A percentile compares a stretch with the other conserved stretches of the same genome.
phyloP scores from a whole-genome alignment of 2,113 vertebrate genomes.

The Hiodon alosoides region DNA sequence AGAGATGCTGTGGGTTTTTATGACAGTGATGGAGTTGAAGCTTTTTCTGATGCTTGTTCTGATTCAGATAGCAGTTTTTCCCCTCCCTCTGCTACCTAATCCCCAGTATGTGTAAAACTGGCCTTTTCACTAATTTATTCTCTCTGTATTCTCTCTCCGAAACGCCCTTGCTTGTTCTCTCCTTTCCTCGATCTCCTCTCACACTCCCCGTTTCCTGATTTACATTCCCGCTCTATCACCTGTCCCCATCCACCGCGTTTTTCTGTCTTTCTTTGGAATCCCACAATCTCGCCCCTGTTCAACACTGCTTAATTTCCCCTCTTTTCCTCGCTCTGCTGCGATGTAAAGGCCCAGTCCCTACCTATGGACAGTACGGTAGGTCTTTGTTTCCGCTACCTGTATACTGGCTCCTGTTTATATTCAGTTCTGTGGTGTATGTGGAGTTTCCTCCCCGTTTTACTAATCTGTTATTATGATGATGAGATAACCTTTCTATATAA shows the following conservation, averaged over 20 bases:
- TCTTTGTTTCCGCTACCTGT: conserved; percentile 31
- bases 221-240: neutral
- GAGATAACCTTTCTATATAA: neutral
- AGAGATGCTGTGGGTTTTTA: neutral
- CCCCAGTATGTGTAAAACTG: neutral
- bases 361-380: conserved; percentile 91
- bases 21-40: neutral
- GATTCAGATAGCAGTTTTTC: neutral
- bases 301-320: conserved; percentile 16
- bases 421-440: neutral
- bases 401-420: neutral
- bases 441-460: neutral
- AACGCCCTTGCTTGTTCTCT: neutral
- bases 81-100: neutral
- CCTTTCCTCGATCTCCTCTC: neutral
- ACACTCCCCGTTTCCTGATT: neutral
- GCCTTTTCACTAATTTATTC: neutral
- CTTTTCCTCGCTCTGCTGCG: conserved; percentile 39
- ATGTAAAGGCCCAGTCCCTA: conserved; percentile 71
- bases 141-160: conserved; percentile 36
- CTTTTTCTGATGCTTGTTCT: neutral
- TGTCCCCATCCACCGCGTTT: neutral
- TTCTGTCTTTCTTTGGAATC: conserved; percentile 16
- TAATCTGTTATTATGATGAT: neutral
- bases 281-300: neutral